Conservation (phyloP, 30 jellyfish, hydroid and myxozoan genomes). For the Sanderia malayensis region DNA sequence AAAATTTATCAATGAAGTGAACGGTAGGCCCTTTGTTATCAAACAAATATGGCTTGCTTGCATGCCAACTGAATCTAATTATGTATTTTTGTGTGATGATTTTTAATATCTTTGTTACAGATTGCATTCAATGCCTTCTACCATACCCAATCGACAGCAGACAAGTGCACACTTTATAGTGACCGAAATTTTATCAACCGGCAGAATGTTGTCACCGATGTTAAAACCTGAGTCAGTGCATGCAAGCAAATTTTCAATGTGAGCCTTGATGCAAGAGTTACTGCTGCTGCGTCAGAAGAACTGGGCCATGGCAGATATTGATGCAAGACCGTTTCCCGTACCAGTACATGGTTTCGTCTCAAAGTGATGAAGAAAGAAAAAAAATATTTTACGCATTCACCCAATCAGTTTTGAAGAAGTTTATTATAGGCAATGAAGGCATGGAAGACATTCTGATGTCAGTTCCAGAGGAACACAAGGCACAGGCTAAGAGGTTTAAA, state of each 20-base stretch:
- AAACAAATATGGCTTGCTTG: constrained; percentile 2
- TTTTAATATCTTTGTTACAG: constrained; percentile 3
- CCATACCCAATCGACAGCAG: constrained; percentile 14
- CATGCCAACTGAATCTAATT: constrained; percentile 2
- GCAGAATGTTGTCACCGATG: constrained; percentile 15
- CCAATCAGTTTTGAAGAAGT: neutral
- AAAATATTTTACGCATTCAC: constrained; percentile 2
- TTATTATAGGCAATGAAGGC: constrained; percentile 2
- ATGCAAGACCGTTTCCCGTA: constrained; percentile 1
- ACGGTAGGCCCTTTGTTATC: neutral
- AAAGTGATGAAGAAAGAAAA: neutral
- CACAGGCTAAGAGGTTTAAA: constrained; percentile 13
- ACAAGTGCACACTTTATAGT: constrained; percentile 17
- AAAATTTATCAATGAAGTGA: too few species aligned
- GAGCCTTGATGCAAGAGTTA: constrained; percentile 34
- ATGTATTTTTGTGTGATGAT: constrained; percentile 1
- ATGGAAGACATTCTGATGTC: neutral
- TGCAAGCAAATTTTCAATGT: constrained; percentile 27
- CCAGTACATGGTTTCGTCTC: neutral
- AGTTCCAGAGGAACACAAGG: neutral
- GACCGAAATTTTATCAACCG: constrained; percentile 24
- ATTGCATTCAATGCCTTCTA: constrained; percentile 22
- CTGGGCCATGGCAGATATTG: constrained; percentile 18
- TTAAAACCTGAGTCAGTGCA: constrained; percentile 28
- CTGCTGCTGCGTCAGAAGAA: constrained; percentile 23